These are phyloP conservation scores for Babylonia areolata DNA, from an alignment of 1,140 invertebrate genomes.

Conservation along the genomic window DNA sequence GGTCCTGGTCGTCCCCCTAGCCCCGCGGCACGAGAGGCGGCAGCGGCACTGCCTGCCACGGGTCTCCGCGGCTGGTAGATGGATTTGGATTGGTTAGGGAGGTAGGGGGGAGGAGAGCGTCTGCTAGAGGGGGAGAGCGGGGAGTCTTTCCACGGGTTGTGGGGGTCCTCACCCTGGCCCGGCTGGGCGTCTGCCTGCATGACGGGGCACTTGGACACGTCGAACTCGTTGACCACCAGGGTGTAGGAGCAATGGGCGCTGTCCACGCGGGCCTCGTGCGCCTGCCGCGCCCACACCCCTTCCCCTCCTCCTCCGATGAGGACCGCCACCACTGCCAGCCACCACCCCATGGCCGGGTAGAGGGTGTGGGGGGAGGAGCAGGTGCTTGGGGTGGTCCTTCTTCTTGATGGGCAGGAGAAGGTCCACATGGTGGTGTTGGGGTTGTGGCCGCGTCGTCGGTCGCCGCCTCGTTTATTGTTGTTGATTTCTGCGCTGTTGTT, in stretches of 20 bases:
- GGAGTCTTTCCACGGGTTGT: constrained; percentile 20
- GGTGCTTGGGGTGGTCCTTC: not conserved
- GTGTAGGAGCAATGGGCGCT: constrained; percentile 62
- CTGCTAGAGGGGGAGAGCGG: constrained; percentile 2
- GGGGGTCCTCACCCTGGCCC: not conserved
- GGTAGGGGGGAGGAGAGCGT: constrained; percentile 20
- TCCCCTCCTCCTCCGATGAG: not conserved
- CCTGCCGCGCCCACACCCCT: constrained; percentile 17
- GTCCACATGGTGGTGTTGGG: too few relatives aligned
- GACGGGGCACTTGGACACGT: constrained; percentile 58
- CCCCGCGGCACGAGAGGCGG: too few relatives aligned
- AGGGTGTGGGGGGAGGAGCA: not conserved
- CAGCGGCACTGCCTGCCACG: not conserved
- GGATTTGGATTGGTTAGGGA: constrained; percentile 19
- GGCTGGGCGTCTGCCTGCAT: constrained; percentile 42
- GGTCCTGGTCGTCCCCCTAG: constrained; percentile 10
- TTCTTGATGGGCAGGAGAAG: too few relatives aligned
- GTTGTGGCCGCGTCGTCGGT: too few relatives aligned
- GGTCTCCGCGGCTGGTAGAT: not conserved
- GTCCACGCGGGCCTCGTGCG: constrained; percentile 38
- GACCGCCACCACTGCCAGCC: not conserved
- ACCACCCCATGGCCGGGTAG: too few relatives aligned
- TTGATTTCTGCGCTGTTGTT: too few relatives aligned
- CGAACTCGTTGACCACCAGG: constrained; percentile 69
- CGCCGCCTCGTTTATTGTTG: too few relatives aligned